A percentile compares a stretch with the other conserved stretches of the same genome.
Conservation (phyloP, 2,888 invertebrate species). For the Zhuqinia jingwanae region DNA sequence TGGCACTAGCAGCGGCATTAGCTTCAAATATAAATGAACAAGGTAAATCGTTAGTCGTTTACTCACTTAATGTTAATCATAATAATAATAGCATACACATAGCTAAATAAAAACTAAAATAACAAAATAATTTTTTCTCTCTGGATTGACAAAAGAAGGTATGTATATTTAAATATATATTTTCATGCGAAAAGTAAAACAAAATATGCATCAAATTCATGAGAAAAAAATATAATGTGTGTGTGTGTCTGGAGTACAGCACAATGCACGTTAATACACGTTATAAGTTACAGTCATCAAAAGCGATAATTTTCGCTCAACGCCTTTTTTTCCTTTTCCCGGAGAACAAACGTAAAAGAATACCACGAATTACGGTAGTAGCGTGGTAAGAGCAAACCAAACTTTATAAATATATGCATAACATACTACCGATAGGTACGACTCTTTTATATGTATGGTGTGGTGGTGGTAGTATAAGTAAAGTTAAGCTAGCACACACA, state of each 20-base stretch:
- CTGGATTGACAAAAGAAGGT: too few species aligned
- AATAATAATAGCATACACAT: too few species aligned
- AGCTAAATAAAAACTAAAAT: too few species aligned
- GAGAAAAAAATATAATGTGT: not conserved
- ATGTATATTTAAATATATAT: too few species aligned
- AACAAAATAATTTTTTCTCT: too few species aligned
- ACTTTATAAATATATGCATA: not conserved
- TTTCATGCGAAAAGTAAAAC: constrained; percentile 42
- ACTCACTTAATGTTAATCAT: too few species aligned
- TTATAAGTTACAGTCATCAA: constrained; percentile 55
- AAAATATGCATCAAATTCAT: constrained; percentile 33
- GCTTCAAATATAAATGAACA: too few species aligned
- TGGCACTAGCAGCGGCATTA: too few species aligned
- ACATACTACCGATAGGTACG: not conserved
- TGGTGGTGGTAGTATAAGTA: constrained; percentile 7
- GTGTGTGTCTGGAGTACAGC: not conserved
- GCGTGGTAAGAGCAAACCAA: constrained; percentile 19
- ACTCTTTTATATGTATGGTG: too few species aligned
- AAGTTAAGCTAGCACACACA: constrained; percentile 1
- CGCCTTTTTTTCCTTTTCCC: constrained; percentile 64
- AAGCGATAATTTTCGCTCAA: constrained; percentile 68
- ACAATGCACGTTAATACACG: too few species aligned
- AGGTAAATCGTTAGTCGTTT: too few species aligned
- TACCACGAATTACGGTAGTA: constrained; percentile 49
- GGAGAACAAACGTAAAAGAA: constrained; percentile 39